phyloP scores from a whole-genome alignment of 2,888 invertebrate species.

The Leptarthrus brevirostris region DNA sequence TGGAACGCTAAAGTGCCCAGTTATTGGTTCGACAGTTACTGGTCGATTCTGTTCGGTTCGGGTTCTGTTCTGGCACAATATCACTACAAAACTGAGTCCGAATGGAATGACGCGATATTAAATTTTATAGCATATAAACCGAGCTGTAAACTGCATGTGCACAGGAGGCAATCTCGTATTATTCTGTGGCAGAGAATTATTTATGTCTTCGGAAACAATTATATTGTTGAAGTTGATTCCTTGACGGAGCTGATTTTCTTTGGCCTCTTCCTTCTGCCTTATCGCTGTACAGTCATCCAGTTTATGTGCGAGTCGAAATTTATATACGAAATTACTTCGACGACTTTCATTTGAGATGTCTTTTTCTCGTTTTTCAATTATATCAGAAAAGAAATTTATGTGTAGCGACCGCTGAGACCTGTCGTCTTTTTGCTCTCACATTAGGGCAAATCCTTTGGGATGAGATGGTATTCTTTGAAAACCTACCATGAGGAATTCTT shows the following conservation, averaged over 20 bases:
- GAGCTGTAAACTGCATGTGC: constrained; percentile 50
- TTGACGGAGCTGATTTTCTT: constrained; percentile 15
- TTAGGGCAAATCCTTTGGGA: neutral
- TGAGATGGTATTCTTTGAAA: no score
- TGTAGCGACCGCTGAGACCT: neutral
- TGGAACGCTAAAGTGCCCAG: neutral
- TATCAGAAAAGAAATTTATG: constrained; percentile 17
- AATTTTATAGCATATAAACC: constrained; percentile 54
- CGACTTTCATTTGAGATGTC: neutral
- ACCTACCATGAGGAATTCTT: no score
- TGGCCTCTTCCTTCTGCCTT: neutral
- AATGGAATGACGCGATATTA: constrained; percentile 52
- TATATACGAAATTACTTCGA: neutral
- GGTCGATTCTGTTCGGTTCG: neutral
- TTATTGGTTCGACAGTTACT: constrained; percentile 22
- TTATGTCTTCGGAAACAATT: constrained; percentile 54
- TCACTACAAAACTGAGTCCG: no score
- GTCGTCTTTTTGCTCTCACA: neutral
- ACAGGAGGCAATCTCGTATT: constrained; percentile 51
- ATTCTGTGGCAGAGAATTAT: constrained; percentile 51
- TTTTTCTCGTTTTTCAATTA: neutral
- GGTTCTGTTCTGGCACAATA: neutral
- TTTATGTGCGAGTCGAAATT: neutral
- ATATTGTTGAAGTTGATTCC: constrained; percentile 52
- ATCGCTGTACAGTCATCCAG: neutral